These are phyloP conservation scores for Quiscalus mexicanus DNA, from an alignment of 2,113 vertebrate species.

Conservation along the genomic window DNA sequence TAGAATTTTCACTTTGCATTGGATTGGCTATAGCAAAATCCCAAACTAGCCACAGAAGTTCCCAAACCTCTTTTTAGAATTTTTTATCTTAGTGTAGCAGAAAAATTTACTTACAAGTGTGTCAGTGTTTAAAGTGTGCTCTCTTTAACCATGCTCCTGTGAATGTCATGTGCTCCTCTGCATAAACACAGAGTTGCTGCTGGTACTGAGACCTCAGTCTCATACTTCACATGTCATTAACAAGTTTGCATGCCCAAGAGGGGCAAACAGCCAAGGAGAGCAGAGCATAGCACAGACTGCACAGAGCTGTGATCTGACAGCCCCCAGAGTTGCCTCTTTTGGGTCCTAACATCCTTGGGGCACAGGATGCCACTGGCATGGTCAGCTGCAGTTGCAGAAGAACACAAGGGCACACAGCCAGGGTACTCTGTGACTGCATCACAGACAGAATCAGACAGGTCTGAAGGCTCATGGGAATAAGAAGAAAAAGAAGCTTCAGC, in stretches of 20 bases:
- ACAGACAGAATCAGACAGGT: background rate
- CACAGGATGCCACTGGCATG: background rate
- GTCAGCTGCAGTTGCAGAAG: background rate
- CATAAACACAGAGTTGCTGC: background rate
- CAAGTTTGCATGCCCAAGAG: background rate
- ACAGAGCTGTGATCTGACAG: background rate
- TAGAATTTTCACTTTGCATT: background rate
- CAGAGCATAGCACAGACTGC: background rate
- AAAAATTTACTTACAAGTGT: background rate
- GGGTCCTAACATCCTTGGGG: background rate
- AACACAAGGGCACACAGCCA: background rate
- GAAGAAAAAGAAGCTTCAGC: background rate
- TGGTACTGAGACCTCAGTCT: background rate
- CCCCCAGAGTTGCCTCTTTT: background rate
- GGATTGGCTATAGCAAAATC: background rate
- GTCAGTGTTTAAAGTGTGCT: background rate
- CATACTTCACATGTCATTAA: background rate
- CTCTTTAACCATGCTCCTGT: background rate
- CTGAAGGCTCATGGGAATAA: background rate
- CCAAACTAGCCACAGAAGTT: background rate
- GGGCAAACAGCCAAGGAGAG: background rate
- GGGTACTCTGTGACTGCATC: background rate
- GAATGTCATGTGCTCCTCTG: background rate
- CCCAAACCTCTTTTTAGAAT: background rate
- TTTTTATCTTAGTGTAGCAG: background rate